Base-by-base conservation (phyloP, 2,888 invertebrate species). In the Fragum whitleyi region DNA sequence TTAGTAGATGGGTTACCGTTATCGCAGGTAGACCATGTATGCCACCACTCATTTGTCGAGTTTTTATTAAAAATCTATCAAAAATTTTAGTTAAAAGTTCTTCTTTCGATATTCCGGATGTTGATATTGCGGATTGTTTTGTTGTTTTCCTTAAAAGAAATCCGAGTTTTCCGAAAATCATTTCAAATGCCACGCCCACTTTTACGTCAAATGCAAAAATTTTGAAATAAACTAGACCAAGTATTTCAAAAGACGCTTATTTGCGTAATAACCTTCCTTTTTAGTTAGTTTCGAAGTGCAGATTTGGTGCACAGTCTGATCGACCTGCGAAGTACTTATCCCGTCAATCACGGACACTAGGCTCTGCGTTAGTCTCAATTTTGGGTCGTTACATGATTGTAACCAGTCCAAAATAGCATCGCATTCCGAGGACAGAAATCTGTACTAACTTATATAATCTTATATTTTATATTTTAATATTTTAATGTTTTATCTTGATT, bases 21-120 rank as follows among this genome's bases (percentile, higher is more conserved):
- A 86, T 74, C 19, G 84, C 88, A 61, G 88, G 88, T 78, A 89
- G 79, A 75, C 90, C 89, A 86, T 84, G 85, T 59, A 88, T 86
- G 62, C 71, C 74, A 51, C 29, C 42, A 32, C n/a, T 36, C 68
- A 68, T 75, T 68, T 47, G 59, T 71, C 14, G 28, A 21, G 65
- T 23, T 21, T 39, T 65, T 39, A 42, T 2, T 23, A 19, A 21
- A 16, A 42, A 42, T 36, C 16, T 42, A 39, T 21, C 39, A 2
- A 42, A 65, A 42, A 36, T 9, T 42, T 42, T n/a, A 9, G 16
- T 16, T 53, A 39, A 28, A 36, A 19, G 61, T 42, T 70, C n/a
- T 28, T 62, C 28, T 14, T n/a, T 29, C 3, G 29, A 72, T 39
- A 65, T 75, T 75, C 78, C 78, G 80, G 78, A 78, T 77, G 74